Evolutionary conservation across 2,113 vertebrate genomes (phyloP), one percentile per base, ranked within the genome.

Genomic region (Paramormyrops kingsleyae): DNA sequence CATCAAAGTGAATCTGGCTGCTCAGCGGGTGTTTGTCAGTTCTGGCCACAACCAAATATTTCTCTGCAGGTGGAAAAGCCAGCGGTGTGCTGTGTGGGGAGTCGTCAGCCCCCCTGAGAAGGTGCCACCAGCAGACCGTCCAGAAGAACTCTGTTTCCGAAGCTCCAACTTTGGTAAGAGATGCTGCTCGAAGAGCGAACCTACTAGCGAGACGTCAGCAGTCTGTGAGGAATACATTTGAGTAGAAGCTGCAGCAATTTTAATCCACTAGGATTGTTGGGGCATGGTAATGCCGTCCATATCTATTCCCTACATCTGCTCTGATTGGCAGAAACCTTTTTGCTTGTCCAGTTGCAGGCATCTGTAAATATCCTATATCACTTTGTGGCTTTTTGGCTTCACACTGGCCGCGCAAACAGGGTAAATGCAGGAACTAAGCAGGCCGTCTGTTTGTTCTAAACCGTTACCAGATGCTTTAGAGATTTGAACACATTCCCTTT

Each of bases 71-170:
- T 47, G 96, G 95, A 6, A 88, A 92, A 0, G 93, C 96, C 0
- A 90, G 91, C 42, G 96, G 96, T 39, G 95, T 96, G 85, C 91
- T 96, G 88, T 96, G 96, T 35, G 96, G 96, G 0, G 96, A 96
- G 90, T 94, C 94, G 5, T 96, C 96, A 0, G 95, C 96, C 91
- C 96, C 96, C 3, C 93, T 96, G 66, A 96, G 96, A 90, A 94
- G 96, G 39, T 95, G 95, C 93, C 95, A 93, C 93, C 95, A 91
- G 94, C 95, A 24, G 93, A 95, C 42, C 83, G 93, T 95, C 87
- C 94, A 95, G 88, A 94, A 96, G 91, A 94, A 96, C 90, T 93
- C 93, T 6, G 49, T 93, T 46, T 93, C 95, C 2, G 88, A 39
- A 89, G 93, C 93, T 89, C 94, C 91, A 88, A 94, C 93, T 93